phyloP scores from a whole-genome alignment of 2,888 invertebrate genomes.

The Gibbula magus region DNA sequence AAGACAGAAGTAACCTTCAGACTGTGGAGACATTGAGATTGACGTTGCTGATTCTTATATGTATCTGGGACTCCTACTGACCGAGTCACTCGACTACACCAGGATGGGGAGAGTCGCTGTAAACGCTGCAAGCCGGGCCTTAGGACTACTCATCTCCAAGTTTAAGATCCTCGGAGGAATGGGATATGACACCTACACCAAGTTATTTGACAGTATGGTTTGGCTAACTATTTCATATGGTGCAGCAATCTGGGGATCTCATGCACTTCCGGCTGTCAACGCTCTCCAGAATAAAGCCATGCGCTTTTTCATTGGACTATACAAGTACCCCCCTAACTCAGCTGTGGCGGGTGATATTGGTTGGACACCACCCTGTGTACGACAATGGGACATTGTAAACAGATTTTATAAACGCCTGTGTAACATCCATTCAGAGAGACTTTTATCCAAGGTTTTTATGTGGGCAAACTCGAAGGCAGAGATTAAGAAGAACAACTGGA shows the following conservation, averaged over 20 bases:
- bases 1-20: not conserved
- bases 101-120: constrained; percentile 10
- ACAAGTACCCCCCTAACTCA: not conserved
- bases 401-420: too few species aligned
- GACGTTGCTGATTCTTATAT: not conserved
- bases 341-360: constrained; percentile 23
- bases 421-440: too few species aligned
- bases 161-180: constrained; percentile 13
- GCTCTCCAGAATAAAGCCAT: constrained; percentile 13
- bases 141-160: constrained; percentile 25
- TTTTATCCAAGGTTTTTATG: too few species aligned
- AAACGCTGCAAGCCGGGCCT: constrained; percentile 9
- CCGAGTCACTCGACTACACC: constrained; percentile 26
- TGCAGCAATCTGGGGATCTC: constrained; percentile 20
- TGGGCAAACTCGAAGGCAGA: too few species aligned
- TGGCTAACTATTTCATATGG: constrained; percentile 18
- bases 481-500: too few species aligned
- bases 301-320: constrained; percentile 4
- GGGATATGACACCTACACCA: constrained; percentile 12
- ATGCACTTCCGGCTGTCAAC: not conserved
- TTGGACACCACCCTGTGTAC: not conserved
- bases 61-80: constrained; percentile 14
- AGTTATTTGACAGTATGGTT: constrained; percentile 17
- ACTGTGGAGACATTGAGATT: not conserved
- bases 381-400: not conserved